Percentiles rank a stretch among this genome's conserved stretches.
Evolutionary conservation across 1,140 invertebrate genomes (phyloP).

Genomic region (Neoseiulus cucumeris): DNA sequence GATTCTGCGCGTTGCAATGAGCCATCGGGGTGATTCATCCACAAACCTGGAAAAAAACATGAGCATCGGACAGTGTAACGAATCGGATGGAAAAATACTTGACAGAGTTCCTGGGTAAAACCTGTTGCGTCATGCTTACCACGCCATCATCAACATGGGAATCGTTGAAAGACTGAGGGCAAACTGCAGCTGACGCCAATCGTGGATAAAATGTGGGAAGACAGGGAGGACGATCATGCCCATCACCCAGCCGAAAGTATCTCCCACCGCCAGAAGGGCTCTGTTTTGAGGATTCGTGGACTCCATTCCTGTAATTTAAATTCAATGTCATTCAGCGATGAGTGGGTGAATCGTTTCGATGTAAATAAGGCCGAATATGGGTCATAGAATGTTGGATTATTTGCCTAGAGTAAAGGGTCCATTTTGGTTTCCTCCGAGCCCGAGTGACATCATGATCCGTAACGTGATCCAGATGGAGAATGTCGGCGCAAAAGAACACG

Average conservation of each 20-base stretch:
- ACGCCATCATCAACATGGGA: not conserved
- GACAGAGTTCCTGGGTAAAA: not conserved
- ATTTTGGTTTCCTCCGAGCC: not conserved
- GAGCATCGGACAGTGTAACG: not conserved
- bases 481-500: not conserved
- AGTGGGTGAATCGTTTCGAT: not conserved
- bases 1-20: not conserved
- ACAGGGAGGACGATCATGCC: not conserved
- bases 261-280: not conserved
- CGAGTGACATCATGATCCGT: not conserved
- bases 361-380: not conserved
- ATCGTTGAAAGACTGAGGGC: not conserved
- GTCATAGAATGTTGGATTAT: not conserved
- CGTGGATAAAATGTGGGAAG: not conserved
- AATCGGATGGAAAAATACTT: not conserved
- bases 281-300: not conserved
- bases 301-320: not conserved
- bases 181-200: not conserved
- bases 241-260: not conserved
- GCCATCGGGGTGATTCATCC: not conserved
- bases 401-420: not conserved
- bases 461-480: not conserved
- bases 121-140: not conserved
- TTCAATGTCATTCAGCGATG: not conserved
- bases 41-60: not conserved